Evolutionary conservation across 2,797 vertebrate species (phyloP).

Genomic region (Manis javanica): DNA sequence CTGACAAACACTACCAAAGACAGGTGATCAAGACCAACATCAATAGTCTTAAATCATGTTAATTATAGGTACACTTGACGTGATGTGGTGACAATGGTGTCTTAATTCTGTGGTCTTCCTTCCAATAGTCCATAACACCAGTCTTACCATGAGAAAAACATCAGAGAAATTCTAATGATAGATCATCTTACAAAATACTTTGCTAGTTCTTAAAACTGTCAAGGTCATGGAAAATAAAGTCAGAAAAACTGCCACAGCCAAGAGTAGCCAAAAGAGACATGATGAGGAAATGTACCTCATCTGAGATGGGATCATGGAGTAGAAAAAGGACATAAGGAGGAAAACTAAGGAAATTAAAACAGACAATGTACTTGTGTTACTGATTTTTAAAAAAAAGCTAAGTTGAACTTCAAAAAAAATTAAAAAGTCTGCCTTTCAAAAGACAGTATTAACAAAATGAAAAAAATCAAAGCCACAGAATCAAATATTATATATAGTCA

Average conservation of each 20-base stretch:
- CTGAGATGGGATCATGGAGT: not conserved
- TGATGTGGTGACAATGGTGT: not conserved
- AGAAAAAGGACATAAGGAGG: not conserved
- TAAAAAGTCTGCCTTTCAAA: not conserved
- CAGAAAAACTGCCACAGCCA: not conserved
- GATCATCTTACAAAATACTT: not conserved
- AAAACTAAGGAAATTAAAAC: not conserved
- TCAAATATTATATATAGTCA: not conserved
- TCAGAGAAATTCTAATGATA: not conserved
- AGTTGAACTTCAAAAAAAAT: not conserved
- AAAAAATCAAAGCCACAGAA: not conserved
- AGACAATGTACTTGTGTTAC: not conserved
- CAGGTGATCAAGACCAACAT: not conserved
- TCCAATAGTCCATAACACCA: not conserved
- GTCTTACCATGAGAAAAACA: not conserved
- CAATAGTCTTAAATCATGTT: not conserved
- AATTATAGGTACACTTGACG: not conserved
- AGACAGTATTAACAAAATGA: not conserved
- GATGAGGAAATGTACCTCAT: not conserved
- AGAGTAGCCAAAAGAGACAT: not conserved
- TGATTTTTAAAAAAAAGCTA: not conserved
- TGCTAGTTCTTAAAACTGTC: not conserved
- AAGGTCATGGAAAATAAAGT: not conserved
- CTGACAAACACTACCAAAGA: not conserved
- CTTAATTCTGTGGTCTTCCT: not conserved